These are phyloP conservation scores for Donacobius atricapilla DNA, from an alignment of 2,113 vertebrate species.

Conservation along the genomic window DNA sequence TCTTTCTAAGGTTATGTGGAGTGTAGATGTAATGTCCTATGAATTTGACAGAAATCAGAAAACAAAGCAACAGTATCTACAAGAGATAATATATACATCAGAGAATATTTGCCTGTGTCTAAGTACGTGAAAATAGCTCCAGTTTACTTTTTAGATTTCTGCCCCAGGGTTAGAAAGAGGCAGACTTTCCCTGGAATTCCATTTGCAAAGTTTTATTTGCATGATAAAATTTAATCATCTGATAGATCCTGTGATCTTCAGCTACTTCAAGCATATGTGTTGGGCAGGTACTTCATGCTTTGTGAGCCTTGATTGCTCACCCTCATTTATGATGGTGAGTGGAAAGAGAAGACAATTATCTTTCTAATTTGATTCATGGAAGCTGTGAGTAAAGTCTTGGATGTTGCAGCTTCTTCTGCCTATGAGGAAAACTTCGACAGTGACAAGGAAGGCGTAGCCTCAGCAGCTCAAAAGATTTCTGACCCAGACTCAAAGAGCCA, in stretches of 20 bases:
- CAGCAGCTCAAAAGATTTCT: slow-evolving; percentile 11
- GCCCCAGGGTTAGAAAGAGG: not conserved
- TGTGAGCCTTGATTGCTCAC: not conserved
- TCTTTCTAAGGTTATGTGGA: not conserved
- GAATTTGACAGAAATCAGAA: not conserved
- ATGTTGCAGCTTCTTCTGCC: slow-evolving; percentile 16
- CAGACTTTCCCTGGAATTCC: not conserved
- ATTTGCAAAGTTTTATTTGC: not conserved
- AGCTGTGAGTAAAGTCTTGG: not conserved
- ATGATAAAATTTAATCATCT: not conserved
- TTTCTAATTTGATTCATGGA: slow-evolving; percentile 35
- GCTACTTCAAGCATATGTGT: not conserved
- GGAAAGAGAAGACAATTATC: not conserved
- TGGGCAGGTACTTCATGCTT: not conserved
- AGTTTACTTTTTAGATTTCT: not conserved
- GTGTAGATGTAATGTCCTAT: not conserved
- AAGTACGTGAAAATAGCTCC: not conserved
- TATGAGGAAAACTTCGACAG: not conserved
- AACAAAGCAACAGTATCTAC: not conserved
- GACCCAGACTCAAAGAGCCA: not conserved
- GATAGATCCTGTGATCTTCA: not conserved
- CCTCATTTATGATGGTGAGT: not conserved
- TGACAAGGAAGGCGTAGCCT: not conserved
- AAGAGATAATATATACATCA: not conserved
- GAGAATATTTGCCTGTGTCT: not conserved